Evolutionary conservation across 2,888 invertebrate genomes (phyloP).

Genomic region (Tribolium freemani): DNA sequence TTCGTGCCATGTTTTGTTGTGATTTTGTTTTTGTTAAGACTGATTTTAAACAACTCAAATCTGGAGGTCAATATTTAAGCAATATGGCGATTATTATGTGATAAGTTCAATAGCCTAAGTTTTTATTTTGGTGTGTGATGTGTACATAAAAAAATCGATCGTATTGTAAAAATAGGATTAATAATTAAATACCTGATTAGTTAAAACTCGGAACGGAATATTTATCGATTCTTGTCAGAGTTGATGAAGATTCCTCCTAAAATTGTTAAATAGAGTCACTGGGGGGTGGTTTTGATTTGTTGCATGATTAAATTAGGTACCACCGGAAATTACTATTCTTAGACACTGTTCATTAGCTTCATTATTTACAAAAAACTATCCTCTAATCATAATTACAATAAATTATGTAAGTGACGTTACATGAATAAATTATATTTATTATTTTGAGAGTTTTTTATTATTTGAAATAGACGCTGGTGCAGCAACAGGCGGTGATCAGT

Average conservation of each 20-base stretch:
- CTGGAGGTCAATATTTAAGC: conserved; percentile 33
- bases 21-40: conserved; percentile 33
- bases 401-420: conserved; percentile 30
- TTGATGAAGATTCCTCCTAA: not conserved
- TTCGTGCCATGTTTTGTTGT: conserved; percentile 18
- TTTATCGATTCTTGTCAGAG: not conserved
- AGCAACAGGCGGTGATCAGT: conserved; percentile 82
- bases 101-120: conserved; percentile 18
- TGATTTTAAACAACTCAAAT: conserved; percentile 26
- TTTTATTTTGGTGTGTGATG: conserved; percentile 4
- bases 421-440: conserved; percentile 43
- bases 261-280: not conserved
- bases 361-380: conserved; percentile 22
- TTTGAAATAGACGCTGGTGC: conserved; percentile 61
- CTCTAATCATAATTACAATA: conserved; percentile 8
- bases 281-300: conserved; percentile 10
- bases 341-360: conserved; percentile 35
- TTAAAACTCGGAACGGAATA: conserved; percentile 11
- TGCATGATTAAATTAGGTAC: conserved; percentile 26
- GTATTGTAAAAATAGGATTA: conserved; percentile 10
- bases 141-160: conserved; percentile 17
- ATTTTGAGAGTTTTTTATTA: conserved; percentile 20
- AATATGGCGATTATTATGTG: conserved; percentile 15
- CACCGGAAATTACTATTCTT: conserved; percentile 12
- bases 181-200: conserved; percentile 8